Evolutionary conservation across 2,797 vertebrate species (phyloP).

Genomic region (Lutjanus argentimaculatus): DNA sequence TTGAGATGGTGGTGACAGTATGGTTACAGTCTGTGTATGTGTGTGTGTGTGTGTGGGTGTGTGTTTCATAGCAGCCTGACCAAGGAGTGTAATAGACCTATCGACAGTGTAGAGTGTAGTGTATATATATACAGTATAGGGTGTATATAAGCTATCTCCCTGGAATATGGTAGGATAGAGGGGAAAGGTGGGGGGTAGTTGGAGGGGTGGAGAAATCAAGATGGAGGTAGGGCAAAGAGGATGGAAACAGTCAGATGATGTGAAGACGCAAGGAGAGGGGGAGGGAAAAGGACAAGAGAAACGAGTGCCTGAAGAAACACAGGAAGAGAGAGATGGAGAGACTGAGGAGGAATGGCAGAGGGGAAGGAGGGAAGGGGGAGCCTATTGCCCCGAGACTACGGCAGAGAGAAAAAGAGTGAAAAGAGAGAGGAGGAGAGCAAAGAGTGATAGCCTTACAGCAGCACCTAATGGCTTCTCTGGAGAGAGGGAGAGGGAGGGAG

Average conservation of each 20-base stretch:
- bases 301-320: constrained; percentile 65
- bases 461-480: constrained; percentile 85
- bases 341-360: constrained; percentile 57
- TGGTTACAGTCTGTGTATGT: constrained; percentile 12
- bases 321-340: constrained; percentile 64
- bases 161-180: constrained; percentile 50
- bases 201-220: constrained; percentile 66
- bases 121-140: constrained; percentile 4
- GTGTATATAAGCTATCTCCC: constrained; percentile 63
- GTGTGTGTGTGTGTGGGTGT: constrained; percentile 1
- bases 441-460: constrained; percentile 84
- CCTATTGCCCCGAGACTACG: constrained; percentile 76
- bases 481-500: constrained; percentile 67
- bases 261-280: constrained; percentile 50
- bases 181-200: constrained; percentile 52
- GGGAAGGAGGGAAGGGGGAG: constrained; percentile 50
- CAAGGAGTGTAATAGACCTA: constrained; percentile 57
- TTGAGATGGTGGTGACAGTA: background rate
- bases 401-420: constrained; percentile 61
- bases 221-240: constrained; percentile 69
- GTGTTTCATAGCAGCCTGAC: constrained; percentile 5
- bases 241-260: constrained; percentile 66
- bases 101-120: constrained; percentile 39
- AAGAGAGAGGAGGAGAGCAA: constrained; percentile 63
- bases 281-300: constrained; percentile 48